A percentile compares a stretch with the other conserved stretches of the same genome.
phyloP scores from a whole-genome alignment of 2,797 vertebrate species.

The Oreochromis grahami region DNA sequence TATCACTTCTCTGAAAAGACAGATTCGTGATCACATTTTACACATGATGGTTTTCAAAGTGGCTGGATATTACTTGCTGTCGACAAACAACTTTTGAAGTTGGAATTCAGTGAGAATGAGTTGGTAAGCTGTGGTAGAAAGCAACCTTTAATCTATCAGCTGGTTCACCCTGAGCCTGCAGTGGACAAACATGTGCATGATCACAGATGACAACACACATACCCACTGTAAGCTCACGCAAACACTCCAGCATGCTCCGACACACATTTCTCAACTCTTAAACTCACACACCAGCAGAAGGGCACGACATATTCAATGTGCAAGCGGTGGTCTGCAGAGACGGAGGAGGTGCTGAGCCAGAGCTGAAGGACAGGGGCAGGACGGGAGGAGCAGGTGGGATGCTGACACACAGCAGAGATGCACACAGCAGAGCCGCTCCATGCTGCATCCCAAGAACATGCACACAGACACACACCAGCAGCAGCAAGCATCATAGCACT shows the following conservation, averaged over 20 bases:
- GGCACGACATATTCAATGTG: not conserved
- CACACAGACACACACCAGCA: constrained; percentile 2
- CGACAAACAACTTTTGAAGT: not conserved
- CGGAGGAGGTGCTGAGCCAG: not conserved
- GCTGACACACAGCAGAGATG: constrained; percentile 36
- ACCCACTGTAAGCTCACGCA: not conserved
- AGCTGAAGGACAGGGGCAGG: constrained; percentile 9
- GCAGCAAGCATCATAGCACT: not conserved
- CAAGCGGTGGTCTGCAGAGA: not conserved
- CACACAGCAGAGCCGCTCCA: constrained; percentile 33
- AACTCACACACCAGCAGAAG: not conserved
- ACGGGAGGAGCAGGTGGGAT: constrained; percentile 41
- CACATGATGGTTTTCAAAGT: not conserved
- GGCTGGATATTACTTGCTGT: not conserved
- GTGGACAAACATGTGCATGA: constrained; percentile 8
- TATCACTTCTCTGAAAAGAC: not conserved
- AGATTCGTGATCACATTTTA: not conserved
- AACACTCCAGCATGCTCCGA: not conserved
- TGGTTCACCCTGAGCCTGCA: not conserved
- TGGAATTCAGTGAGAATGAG: not conserved
- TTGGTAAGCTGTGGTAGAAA: not conserved
- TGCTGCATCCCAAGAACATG: constrained; percentile 1
- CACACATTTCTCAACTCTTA: not conserved
- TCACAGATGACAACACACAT: not conserved
- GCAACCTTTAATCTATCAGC: constrained; percentile 23